Percentiles rank a stretch among this genome's conserved stretches.
Conservation (phyloP, 1,140 invertebrate genomes). For the Drosophila rhopaloa region DNA sequence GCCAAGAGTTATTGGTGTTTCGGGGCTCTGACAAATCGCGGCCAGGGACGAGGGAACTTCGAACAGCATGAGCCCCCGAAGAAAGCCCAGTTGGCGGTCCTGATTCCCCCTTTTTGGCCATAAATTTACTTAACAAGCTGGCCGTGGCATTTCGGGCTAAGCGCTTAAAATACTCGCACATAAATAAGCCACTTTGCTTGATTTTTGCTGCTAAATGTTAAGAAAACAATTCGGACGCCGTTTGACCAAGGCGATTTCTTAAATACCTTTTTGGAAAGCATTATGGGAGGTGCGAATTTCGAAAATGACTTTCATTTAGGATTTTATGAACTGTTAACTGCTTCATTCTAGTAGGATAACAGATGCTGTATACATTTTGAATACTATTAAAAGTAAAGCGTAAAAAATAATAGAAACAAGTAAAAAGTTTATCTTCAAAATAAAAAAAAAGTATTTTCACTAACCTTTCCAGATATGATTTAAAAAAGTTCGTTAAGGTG, state of each 20-base stretch:
- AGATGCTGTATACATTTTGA: no score
- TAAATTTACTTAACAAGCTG: slow-evolving; percentile 60
- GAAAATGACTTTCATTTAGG: not conserved
- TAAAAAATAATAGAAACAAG: no score
- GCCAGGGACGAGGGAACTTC: slow-evolving; percentile 12
- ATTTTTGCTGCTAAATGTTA: slow-evolving; percentile 54
- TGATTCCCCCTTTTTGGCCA: slow-evolving; percentile 50
- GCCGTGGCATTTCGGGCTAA: slow-evolving; percentile 31
- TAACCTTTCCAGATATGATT: no score
- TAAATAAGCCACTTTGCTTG: slow-evolving; percentile 62
- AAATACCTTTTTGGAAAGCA: slow-evolving; percentile 21
- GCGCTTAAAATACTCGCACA: slow-evolving; percentile 58
- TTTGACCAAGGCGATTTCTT: not conserved
- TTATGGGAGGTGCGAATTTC: slow-evolving; percentile 10
- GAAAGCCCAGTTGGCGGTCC: slow-evolving; percentile 30
- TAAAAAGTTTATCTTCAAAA: no score
- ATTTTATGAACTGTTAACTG: not conserved
- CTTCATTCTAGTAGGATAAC: not conserved
- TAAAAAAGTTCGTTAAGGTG: no score
- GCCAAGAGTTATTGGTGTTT: slow-evolving; percentile 23
- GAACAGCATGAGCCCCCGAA: not conserved
- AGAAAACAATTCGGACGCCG: slow-evolving; percentile 6
- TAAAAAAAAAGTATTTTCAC: no score
- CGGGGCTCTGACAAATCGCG: slow-evolving; percentile 16
- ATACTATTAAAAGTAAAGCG: no score